Percentiles rank a stretch among this genome's conserved stretches.
phyloP scores from a whole-genome alignment of 1,140 invertebrate genomes.

The Rhynchophorus ferrugineus region DNA sequence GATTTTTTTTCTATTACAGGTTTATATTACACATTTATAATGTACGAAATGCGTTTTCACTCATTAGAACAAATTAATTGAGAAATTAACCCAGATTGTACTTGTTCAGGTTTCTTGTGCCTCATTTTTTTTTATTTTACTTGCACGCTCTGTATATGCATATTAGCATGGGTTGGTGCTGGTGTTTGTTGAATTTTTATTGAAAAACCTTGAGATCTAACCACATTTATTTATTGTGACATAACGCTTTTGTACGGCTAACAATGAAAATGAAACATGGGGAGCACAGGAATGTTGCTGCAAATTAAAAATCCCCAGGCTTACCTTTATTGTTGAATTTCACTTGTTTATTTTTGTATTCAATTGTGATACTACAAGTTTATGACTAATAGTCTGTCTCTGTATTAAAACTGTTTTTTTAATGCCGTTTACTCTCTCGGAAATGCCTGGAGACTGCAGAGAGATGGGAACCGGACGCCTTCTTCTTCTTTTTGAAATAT shows the following conservation, averaged over 20 bases:
- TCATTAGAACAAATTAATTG: background rate
- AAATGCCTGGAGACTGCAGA: too few relatives aligned
- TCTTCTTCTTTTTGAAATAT: too few relatives aligned
- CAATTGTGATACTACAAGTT: background rate
- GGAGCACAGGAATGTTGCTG: background rate
- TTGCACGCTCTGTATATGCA: background rate
- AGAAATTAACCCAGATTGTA: background rate
- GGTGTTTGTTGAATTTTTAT: constrained; percentile 1
- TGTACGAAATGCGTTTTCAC: background rate
- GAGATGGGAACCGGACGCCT: too few relatives aligned
- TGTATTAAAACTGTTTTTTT: too few relatives aligned
- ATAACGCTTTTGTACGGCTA: background rate
- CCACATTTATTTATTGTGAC: constrained; percentile 8
- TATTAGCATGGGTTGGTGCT: background rate
- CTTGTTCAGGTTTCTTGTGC: background rate
- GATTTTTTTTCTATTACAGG: too few relatives aligned
- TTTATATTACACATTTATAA: background rate
- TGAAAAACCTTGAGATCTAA: constrained; percentile 5
- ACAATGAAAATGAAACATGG: constrained; percentile 5
- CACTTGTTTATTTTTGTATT: background rate
- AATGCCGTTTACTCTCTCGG: background rate
- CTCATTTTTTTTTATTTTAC: background rate
- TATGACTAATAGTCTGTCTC: background rate
- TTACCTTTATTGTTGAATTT: constrained; percentile 7
- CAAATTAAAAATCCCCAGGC: constrained; percentile 8